Percentiles rank a stretch among this genome's conserved stretches.
phyloP scores from a whole-genome alignment of 53 echinoderm and acorn worm genomes.

The Arbacia lixula region DNA sequence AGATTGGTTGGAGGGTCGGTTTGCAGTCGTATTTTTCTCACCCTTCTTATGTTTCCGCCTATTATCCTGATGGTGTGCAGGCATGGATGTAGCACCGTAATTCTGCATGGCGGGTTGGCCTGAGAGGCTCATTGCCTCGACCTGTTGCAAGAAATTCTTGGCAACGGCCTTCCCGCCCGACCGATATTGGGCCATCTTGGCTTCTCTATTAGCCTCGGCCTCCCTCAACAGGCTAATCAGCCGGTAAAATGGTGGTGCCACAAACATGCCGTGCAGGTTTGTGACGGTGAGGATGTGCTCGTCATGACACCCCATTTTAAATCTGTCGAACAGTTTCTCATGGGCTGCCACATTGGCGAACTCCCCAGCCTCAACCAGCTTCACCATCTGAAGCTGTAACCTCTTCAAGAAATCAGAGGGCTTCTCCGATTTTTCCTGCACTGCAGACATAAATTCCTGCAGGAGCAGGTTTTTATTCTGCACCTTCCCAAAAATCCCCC shows the following conservation, averaged over 20 bases:
- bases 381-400: neutral
- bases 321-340: slow-evolving; percentile 10
- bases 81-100: neutral
- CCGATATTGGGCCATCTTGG: neutral
- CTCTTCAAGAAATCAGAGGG: slow-evolving; percentile 30
- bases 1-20: neutral
- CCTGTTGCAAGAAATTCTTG: neutral
- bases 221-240: neutral
- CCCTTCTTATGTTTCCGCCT: neutral
- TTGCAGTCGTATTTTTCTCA: neutral
- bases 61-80: neutral
- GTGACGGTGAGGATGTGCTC: slow-evolving; percentile 7
- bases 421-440: neutral
- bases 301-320: slow-evolving; percentile 16
- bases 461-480: slow-evolving; percentile 23
- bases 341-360: neutral
- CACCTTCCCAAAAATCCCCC: neutral
- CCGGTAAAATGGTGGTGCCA: slow-evolving; percentile 3
- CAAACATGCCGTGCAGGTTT: slow-evolving; percentile 2
- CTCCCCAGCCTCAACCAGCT: slow-evolving; percentile 4
- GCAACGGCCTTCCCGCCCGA: neutral
- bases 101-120: neutral
- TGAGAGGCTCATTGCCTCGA: neutral
- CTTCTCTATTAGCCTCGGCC: slow-evolving; percentile 17
- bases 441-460: slow-evolving; percentile 15